phyloP scores from a whole-genome alignment of 2,113 vertebrate genomes.

The Sciurus niger region DNA sequence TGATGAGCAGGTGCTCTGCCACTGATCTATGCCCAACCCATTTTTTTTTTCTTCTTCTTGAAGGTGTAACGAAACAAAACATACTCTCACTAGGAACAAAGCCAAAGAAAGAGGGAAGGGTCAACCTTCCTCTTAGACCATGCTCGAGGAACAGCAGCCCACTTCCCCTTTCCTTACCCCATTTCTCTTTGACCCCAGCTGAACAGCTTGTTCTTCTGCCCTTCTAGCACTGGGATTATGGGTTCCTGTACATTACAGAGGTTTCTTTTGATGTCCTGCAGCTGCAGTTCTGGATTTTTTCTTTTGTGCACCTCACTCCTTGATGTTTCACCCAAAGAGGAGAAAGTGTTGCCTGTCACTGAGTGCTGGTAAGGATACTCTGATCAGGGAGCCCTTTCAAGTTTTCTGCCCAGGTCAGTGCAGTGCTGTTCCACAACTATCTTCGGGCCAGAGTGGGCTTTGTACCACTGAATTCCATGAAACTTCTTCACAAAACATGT shows the following conservation, averaged over 20 bases:
- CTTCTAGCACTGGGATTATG: not conserved
- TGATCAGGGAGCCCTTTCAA: not conserved
- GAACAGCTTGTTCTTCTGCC: not conserved
- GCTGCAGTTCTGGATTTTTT: not conserved
- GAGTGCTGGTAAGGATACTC: not conserved
- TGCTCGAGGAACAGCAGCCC: not conserved
- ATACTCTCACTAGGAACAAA: too few species aligned
- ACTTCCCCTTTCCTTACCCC: rapidly evolving
- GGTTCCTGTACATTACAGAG: not conserved
- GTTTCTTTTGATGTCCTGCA: not conserved
- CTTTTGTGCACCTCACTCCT: not conserved
- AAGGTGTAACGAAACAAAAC: too few species aligned
- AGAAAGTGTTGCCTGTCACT: not conserved
- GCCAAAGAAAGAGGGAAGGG: not conserved
- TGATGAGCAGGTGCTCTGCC: not conserved
- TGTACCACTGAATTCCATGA: not conserved
- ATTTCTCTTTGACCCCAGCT: not conserved
- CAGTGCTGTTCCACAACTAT: not conserved
- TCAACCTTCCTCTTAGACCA: not conserved
- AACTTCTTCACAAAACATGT: not conserved
- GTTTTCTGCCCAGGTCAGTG: not conserved
- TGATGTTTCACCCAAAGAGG: not conserved
- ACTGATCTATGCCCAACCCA: not conserved
- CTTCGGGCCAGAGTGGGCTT: not conserved
- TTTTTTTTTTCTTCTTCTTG: not conserved